Conservation (phyloP, 2,113 vertebrate genomes). For the Baryphthengus martii region DNA sequence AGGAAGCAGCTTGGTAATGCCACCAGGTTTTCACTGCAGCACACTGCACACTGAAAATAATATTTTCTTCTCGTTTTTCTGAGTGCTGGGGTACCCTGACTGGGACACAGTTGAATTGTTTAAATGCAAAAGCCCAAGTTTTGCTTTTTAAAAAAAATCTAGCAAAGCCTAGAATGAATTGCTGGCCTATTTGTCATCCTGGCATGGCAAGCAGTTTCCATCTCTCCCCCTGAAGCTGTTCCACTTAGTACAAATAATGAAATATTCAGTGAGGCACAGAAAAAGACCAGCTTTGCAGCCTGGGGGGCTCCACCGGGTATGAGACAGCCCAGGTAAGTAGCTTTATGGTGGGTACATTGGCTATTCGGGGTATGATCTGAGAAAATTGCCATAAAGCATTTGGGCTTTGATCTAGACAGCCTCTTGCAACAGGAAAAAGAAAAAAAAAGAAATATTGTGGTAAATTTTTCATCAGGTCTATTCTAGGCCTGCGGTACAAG, state of each 20-base stretch:
- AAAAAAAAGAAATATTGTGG: not conserved
- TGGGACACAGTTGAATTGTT: not conserved
- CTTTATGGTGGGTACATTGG: not conserved
- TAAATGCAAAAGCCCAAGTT: not conserved
- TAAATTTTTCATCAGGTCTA: not conserved
- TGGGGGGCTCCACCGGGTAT: not conserved
- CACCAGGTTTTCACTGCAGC: not conserved
- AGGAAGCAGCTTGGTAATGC: not conserved
- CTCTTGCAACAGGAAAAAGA: not conserved
- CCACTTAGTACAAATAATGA: constrained; percentile 57
- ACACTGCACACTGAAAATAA: not conserved
- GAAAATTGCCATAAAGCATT: not conserved
- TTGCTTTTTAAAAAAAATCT: not conserved
- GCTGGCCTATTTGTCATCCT: constrained; percentile 33
- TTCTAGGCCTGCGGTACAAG: not conserved
- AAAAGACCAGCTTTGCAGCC: not conserved
- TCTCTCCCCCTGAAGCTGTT: constrained; percentile 36
- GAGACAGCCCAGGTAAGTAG: constrained; percentile 7
- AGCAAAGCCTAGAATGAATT: constrained; percentile 18
- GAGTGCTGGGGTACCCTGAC: not conserved
- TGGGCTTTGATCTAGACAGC: not conserved
- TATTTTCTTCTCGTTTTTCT: constrained; percentile 1
- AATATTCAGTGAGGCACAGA: constrained; percentile 38
- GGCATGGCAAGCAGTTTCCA: constrained; percentile 38
- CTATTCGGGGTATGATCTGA: not conserved